Percentiles rank a stretch among this genome's conserved stretches.
These are phyloP conservation scores for Ctenopoma kingsleyae DNA, from an alignment of 2,797 vertebrate genomes.

Conservation along the genomic window DNA sequence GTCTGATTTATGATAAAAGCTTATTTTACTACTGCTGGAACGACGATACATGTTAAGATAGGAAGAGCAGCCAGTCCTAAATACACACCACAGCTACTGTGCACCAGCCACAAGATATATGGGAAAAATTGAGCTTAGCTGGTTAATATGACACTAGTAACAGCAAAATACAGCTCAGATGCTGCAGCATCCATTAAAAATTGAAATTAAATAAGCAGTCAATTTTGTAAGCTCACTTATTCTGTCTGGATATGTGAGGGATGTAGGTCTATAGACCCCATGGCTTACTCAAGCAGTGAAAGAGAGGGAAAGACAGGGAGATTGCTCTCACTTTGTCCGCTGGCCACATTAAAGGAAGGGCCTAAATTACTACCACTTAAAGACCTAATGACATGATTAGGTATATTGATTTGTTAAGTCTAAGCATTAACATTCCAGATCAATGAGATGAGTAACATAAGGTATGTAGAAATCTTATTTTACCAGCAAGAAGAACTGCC, in stretches of 20 bases:
- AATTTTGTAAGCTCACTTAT: constrained; percentile 51
- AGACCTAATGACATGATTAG: constrained; percentile 56
- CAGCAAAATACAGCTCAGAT: constrained; percentile 52
- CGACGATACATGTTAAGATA: constrained; percentile 8
- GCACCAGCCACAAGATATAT: constrained; percentile 32
- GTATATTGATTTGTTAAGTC: constrained; percentile 51
- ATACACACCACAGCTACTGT: constrained; percentile 5
- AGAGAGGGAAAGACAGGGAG: constrained; percentile 35
- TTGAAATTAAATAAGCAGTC: constrained; percentile 59
- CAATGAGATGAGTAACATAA: constrained; percentile 44
- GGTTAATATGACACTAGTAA: constrained; percentile 48
- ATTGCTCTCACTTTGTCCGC: constrained; percentile 27
- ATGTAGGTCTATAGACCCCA: constrained; percentile 42
- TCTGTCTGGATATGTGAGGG: constrained; percentile 48
- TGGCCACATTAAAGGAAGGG: constrained; percentile 15
- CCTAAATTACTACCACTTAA: constrained; percentile 61
- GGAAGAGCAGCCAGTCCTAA: constrained; percentile 18
- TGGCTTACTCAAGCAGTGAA: constrained; percentile 44
- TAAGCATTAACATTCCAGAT: constrained; percentile 49
- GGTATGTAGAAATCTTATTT: constrained; percentile 35
- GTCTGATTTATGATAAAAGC: constrained; percentile 73
- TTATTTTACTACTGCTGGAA: constrained; percentile 65
- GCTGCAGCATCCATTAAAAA: constrained; percentile 48
- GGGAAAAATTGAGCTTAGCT: constrained; percentile 22
- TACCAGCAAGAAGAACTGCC: constrained; percentile 31